These are phyloP conservation scores for Epicampocera succincta DNA, from an alignment of 2,888 invertebrate genomes.

Conservation along the genomic window DNA sequence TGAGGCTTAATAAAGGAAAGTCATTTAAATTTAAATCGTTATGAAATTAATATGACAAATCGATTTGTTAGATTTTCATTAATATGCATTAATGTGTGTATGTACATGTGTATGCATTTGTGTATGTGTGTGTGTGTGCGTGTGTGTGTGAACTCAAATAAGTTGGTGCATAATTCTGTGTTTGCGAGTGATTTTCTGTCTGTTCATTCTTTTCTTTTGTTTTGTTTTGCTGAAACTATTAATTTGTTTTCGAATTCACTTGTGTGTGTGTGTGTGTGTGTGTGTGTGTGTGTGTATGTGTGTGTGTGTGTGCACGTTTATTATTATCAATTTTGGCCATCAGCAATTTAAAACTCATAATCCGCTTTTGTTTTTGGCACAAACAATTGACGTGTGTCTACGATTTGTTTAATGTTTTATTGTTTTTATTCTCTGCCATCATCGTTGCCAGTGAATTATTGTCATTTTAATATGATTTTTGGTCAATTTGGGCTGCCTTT, in stretches of 20 bases:
- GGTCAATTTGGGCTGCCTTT: slow-evolving; percentile 51
- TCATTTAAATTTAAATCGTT: slow-evolving; percentile 72
- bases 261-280: slow-evolving; percentile 64
- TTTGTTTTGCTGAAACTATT: slow-evolving; percentile 70
- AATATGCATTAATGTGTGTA: slow-evolving; percentile 35
- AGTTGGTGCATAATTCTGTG: neutral
- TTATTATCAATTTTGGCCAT: slow-evolving; percentile 60
- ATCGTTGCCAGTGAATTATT: slow-evolving; percentile 39
- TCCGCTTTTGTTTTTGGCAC: slow-evolving; percentile 54
- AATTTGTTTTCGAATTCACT: slow-evolving; percentile 76
- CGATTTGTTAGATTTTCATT: slow-evolving; percentile 68
- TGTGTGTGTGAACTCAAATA: too few relatives aligned
- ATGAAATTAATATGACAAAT: slow-evolving; percentile 72
- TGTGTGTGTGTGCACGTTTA: slow-evolving; percentile 61
- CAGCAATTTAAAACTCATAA: slow-evolving; percentile 29
- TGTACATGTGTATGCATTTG: too few relatives aligned
- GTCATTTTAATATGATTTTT: slow-evolving; percentile 53
- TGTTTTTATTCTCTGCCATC: slow-evolving; percentile 26
- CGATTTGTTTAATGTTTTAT: slow-evolving; percentile 57
- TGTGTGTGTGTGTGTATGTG: slow-evolving; percentile 60
- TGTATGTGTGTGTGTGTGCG: too few relatives aligned
- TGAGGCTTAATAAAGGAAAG: slow-evolving; percentile 72
- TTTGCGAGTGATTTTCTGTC: slow-evolving; percentile 14
- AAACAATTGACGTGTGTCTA: slow-evolving; percentile 60
- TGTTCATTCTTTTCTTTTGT: slow-evolving; percentile 32